Percentiles rank a stretch among this genome's conserved stretches.
phyloP scores from a whole-genome alignment of 2,888 invertebrate species.

The Dynastes maya region DNA sequence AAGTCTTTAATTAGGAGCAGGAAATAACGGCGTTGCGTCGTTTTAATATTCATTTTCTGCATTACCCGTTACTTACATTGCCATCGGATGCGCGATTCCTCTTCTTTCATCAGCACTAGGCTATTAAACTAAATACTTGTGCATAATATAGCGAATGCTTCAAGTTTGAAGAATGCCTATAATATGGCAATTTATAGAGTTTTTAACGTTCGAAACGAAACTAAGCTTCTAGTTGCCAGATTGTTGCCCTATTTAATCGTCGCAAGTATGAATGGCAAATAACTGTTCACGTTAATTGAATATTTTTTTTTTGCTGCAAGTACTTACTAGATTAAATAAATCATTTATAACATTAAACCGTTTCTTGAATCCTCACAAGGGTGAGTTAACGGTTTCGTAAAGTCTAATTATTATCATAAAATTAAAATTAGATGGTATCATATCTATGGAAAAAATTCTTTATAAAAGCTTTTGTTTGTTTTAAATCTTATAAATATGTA shows the following conservation, averaged over 20 bases:
- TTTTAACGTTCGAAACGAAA: conserved; percentile 17
- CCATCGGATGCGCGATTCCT: conserved; percentile 28
- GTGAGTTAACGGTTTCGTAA: too few relatives aligned
- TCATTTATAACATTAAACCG: too few relatives aligned
- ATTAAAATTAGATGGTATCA: too few relatives aligned
- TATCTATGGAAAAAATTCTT: too few relatives aligned
- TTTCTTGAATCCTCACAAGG: too few relatives aligned
- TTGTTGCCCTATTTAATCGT: not conserved
- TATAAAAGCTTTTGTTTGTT: too few relatives aligned
- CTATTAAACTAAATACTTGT: conserved; percentile 26
- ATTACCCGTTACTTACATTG: conserved; percentile 18
- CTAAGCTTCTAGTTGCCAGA: not conserved
- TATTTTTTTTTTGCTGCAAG: too few relatives aligned
- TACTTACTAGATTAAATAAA: too few relatives aligned
- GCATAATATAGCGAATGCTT: conserved; percentile 17
- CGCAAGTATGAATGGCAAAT: not conserved
- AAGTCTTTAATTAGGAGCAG: conserved; percentile 36
- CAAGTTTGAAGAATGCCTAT: conserved; percentile 9
- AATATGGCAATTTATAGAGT: not conserved
- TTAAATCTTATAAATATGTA: too few relatives aligned
- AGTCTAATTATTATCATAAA: too few relatives aligned
- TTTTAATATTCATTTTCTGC: conserved; percentile 39
- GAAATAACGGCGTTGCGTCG: conserved; percentile 34
- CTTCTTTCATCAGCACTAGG: conserved; percentile 7
- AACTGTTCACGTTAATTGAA: not conserved